Percentiles rank a stretch among this genome's conserved stretches.
These are phyloP conservation scores for Balaeniceps rex DNA, from an alignment of 2,113 vertebrate species.

Conservation along the genomic window DNA sequence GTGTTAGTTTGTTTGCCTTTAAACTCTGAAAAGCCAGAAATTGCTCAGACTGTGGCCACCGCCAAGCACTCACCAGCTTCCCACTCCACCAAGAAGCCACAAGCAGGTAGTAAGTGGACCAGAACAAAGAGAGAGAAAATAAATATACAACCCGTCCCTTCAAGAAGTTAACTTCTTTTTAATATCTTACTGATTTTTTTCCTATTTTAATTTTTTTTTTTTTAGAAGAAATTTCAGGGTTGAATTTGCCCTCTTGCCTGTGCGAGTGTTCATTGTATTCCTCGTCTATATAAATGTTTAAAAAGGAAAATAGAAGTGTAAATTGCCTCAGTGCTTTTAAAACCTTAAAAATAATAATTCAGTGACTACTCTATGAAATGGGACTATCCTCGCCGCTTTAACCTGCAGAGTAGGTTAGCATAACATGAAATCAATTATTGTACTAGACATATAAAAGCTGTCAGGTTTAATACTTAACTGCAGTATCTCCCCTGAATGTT, in stretches of 20 bases:
- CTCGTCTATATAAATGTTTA: background rate
- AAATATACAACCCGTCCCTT: background rate
- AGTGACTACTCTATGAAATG: background rate
- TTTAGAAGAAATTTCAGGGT: background rate
- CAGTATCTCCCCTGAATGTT: constrained; percentile 1
- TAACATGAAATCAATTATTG: constrained; percentile 52
- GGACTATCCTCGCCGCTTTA: background rate
- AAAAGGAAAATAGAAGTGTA: constrained; percentile 14
- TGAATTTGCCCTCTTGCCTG: background rate
- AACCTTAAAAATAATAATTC: background rate
- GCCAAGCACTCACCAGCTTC: background rate
- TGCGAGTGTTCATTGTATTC: background rate
- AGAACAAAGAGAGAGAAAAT: background rate
- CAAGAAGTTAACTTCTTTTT: background rate
- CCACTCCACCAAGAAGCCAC: background rate
- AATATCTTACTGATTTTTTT: background rate
- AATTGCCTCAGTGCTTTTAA: background rate
- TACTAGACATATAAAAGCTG: constrained; percentile 12
- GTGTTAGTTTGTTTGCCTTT: background rate
- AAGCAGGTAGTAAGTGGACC: background rate
- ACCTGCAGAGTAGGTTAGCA: constrained; percentile 26
- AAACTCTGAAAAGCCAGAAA: background rate
- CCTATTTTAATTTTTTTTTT: background rate
- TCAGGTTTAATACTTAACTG: constrained; percentile 12
- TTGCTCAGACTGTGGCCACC: background rate